Percentiles rank a stretch among this genome's conserved stretches.
Evolutionary conservation across 2,888 invertebrate species (phyloP).

Genomic region (Macrosoma leucophasiata): DNA sequence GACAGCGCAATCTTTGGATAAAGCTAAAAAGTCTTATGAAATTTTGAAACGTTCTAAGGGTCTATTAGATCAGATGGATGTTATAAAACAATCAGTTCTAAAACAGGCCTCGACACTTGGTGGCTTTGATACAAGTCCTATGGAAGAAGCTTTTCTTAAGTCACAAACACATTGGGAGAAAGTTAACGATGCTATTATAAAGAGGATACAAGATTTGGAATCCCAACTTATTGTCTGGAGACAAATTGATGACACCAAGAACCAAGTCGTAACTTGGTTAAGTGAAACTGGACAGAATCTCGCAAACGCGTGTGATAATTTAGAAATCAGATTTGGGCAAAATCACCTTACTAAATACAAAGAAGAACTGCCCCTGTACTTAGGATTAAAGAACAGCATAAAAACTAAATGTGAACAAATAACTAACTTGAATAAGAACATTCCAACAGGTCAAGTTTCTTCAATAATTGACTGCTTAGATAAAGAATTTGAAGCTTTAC

Average conservation of each 20-base stretch:
- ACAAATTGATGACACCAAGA: constrained; percentile 90
- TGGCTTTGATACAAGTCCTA: constrained; percentile 77
- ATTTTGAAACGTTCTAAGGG: constrained; percentile 84
- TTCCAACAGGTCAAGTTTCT: constrained; percentile 80
- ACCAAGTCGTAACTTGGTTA: constrained; percentile 89
- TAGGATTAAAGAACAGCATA: constrained; percentile 85
- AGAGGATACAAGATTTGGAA: constrained; percentile 86
- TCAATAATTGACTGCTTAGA: constrained; percentile 80
- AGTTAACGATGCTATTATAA: constrained; percentile 81
- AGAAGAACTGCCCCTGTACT: constrained; percentile 87
- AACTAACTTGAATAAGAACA: constrained; percentile 82
- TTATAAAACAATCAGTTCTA: constrained; percentile 82
- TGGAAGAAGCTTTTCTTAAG: constrained; percentile 76
- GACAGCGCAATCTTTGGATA: constrained; percentile 82
- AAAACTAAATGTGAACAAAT: constrained; percentile 87
- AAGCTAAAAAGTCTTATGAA: constrained; percentile 85
- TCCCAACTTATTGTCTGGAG: constrained; percentile 95
- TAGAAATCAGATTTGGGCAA: constrained; percentile 88
- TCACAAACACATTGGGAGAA: constrained; percentile 82
- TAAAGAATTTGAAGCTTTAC: constrained; percentile 85
- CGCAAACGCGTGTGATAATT: constrained; percentile 83
- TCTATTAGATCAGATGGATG: constrained; percentile 85
- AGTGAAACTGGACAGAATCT: constrained; percentile 87
- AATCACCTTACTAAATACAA: constrained; percentile 87
- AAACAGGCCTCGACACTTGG: constrained; percentile 82